Percentiles rank a stretch among this genome's conserved stretches.
Evolutionary conservation across 1,140 invertebrate species (phyloP).

Genomic region (Tachypleus tridentatus): DNA sequence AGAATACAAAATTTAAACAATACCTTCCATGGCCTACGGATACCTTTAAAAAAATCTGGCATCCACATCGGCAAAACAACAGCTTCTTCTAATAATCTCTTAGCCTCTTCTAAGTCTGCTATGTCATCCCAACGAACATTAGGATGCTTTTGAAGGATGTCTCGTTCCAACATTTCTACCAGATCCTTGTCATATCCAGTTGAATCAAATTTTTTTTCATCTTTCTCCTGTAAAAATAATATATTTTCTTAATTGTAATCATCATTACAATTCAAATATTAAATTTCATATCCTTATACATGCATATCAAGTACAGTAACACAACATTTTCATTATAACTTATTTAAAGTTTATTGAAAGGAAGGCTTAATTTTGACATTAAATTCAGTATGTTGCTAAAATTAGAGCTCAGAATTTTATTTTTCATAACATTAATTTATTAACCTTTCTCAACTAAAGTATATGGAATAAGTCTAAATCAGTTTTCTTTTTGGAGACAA

Average conservation of each 20-base stretch:
- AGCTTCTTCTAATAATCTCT: slow-evolving; percentile 89
- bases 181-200: slow-evolving; percentile 80
- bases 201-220: slow-evolving; percentile 81
- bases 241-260: neutral
- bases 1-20: slow-evolving; percentile 1
- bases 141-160: slow-evolving; percentile 96
- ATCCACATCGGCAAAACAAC: slow-evolving; percentile 96
- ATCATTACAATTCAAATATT: too few relatives aligned
- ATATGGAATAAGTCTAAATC: too few relatives aligned
- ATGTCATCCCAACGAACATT: slow-evolving; percentile 97
- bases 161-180: slow-evolving; percentile 88
- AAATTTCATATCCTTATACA: too few relatives aligned
- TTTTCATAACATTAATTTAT: too few relatives aligned
- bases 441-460: too few relatives aligned
- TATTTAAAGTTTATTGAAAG: too few relatives aligned
- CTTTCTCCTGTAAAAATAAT: slow-evolving; percentile 29
- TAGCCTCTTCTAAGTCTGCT: slow-evolving; percentile 89
- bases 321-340: too few relatives aligned
- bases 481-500: too few relatives aligned
- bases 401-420: too few relatives aligned
- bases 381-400: too few relatives aligned
- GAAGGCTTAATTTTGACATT: too few relatives aligned
- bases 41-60: slow-evolving; percentile 97
- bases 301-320: too few relatives aligned
- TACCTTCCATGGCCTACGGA: slow-evolving; percentile 73